Base-by-base conservation (phyloP, 2,113 vertebrate species). In the Mesembrinibis cayennensis region DNA sequence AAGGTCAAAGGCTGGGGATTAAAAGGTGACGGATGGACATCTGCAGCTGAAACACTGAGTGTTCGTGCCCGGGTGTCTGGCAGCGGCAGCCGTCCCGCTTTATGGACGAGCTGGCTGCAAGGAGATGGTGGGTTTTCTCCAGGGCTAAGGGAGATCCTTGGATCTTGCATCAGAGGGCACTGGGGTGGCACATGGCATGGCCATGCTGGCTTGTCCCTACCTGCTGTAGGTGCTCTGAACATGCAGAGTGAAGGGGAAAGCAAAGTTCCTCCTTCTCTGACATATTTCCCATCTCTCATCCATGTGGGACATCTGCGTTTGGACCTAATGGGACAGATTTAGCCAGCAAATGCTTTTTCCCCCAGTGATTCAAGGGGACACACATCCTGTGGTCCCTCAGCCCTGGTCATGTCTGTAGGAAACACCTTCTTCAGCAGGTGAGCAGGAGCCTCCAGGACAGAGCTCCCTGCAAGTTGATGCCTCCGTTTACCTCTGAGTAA, bases 1-100 rank as follows among this genome's bases (percentile, higher is more conserved):
- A 6, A 56, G 96, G 95, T 96, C 95, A 96, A 32, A 86, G 87
- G 89, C 21, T 56, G 72, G 32, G 97, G 97, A 95, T 97, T 96
- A 95, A 29, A 25, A 92, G 85, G 93, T 53, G 94, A 88, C 0
- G 18, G 89, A 16, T 0, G 10, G 94, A 32, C 30, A 21, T 59
- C n/a, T 27, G 83, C 1, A 9, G 49, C 87, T 11, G 1, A 53
- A 53, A 6, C 19, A 5, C 13, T 0, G 50, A 18, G 83, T 2
- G 9, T 2, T 26, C 8, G 0, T 45, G 11, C 4, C 13, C 0
- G 34, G 18, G 8, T 82, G 79, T 82, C 70, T 4, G 1, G 15
- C 1, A 1, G 67, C 0, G 0, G n/a, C 8, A 3, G 32, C 47
- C 0, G 0, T 23, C 44, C 72, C n/a, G 36, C 22, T 27, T 9